A percentile compares a stretch with the other conserved stretches of the same genome.
These are phyloP conservation scores for Pocillopora verrucosa DNA, from an alignment of 64 coral and sea anemone genomes.

Conservation along the genomic window DNA sequence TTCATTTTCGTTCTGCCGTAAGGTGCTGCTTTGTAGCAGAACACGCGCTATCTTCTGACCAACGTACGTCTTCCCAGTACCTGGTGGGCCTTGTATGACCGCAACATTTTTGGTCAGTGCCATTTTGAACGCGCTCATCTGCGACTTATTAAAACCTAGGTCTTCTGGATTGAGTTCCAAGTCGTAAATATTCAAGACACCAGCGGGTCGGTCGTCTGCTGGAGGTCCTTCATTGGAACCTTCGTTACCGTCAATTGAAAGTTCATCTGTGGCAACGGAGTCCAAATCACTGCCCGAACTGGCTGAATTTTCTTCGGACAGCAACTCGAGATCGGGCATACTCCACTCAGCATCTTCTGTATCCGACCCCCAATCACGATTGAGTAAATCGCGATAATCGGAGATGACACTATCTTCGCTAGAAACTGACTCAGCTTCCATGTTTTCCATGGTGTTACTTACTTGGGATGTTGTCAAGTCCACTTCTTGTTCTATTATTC, in stretches of 20 bases:
- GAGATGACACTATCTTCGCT: not conserved
- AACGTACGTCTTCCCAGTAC: conserved; percentile 90
- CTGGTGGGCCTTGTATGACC: conserved; percentile 88
- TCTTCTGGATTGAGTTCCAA: not conserved
- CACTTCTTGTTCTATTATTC: not conserved
- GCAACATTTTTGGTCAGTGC: conserved; percentile 78
- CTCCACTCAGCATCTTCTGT: no score
- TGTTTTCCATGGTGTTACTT: not conserved
- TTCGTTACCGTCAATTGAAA: not conserved
- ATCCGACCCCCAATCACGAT: no score
- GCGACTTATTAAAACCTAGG: conserved; percentile 19
- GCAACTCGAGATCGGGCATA: not conserved
- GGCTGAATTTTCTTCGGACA: not conserved
- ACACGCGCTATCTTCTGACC: conserved; percentile 77
- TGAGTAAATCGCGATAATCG: no score
- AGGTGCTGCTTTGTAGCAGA: conserved; percentile 27
- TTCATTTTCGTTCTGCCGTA: conserved; percentile 44
- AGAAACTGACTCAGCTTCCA: not conserved
- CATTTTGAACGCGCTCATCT: conserved; percentile 26
- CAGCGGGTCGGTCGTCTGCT: not conserved
- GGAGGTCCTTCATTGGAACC: not conserved
- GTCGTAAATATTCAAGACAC: conserved; percentile 4
- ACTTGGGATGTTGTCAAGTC: not conserved
- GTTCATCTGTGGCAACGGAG: not conserved
- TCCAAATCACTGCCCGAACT: not conserved